Conservation (phyloP, 2,888 invertebrate species). For the Alitta virens region DNA sequence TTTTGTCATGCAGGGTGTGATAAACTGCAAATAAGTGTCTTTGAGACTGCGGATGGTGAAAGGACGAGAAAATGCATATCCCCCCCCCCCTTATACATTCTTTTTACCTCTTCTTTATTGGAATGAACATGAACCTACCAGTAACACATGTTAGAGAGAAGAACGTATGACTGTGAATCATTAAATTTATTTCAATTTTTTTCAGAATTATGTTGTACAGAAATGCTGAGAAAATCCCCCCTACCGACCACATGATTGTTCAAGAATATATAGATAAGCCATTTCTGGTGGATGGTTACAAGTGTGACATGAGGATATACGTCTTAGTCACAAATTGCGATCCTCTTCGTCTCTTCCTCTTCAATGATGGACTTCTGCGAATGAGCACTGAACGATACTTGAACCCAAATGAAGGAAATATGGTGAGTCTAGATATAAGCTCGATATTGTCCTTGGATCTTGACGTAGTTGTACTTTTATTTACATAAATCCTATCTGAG, state of each 20-base stretch:
- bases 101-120: too few relatives aligned
- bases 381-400: slow-evolving; percentile 56
- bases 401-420: slow-evolving; percentile 48
- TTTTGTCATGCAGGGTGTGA: too few relatives aligned
- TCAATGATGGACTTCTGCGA: slow-evolving; percentile 55
- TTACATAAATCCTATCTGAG: too few relatives aligned
- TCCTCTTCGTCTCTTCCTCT: slow-evolving; percentile 54
- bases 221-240: slow-evolving; percentile 51
- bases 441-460: too few relatives aligned
- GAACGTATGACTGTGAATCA: too few relatives aligned
- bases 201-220: slow-evolving; percentile 48
- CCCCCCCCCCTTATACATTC: too few relatives aligned
- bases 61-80: too few relatives aligned
- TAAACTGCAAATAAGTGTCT: too few relatives aligned
- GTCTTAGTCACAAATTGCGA: slow-evolving; percentile 57
- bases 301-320: slow-evolving; percentile 56
- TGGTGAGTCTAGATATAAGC: slow-evolving; percentile 38
- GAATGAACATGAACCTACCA: too few relatives aligned
- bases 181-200: neutral
- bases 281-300: slow-evolving; percentile 54
- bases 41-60: too few relatives aligned
- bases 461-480: too few relatives aligned
- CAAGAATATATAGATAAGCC: slow-evolving; percentile 58
- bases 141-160: too few relatives aligned
- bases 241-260: slow-evolving; percentile 50